Base-by-base conservation (phyloP, 2,113 vertebrate genomes). In the Bettongia penicillata region DNA sequence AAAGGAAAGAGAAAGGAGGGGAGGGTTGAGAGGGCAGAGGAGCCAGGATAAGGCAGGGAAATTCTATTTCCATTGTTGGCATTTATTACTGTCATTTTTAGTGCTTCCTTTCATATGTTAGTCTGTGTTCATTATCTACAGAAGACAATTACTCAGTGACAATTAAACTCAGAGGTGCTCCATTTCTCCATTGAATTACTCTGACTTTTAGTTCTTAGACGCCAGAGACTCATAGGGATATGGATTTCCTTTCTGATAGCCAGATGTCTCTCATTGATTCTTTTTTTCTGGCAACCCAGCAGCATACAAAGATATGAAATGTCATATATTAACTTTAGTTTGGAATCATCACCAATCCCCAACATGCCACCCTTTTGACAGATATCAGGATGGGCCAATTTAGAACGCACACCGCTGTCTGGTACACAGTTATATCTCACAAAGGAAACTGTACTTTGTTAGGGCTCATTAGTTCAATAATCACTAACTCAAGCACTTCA, bases 1-100 rank as follows among this genome's bases (percentile, higher is more conserved):
- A 31, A 61, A 31, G 31, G 31, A 37, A 22, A 19, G 16, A 43
- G 16, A 43, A 43, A 77, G 19, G 6, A 68, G 16, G 6, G 37
- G 25, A 19, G 6, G 1, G 37, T 7, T n/a, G 37, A 19, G 37
- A 77, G 37, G 14, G 68, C 6, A n/a, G 61, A 19, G 61, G 37
- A n/a, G 31, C 1, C 16, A 37, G 10, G 31, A 3, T 11, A 61
- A 12, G 68, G 19, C 6, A 84, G 68, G 19, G 68, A 94, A 95
- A 93, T 98, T 97, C 55, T 94, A 91, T 94, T 97, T 55, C 95
- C n/a, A 1, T 68, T 92, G 28, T 77, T 93, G 91, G 92, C 90
- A 95, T 91, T 95, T 93, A 91, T 95, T 91, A 94, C 24, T 43
- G 61, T 91, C 55, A 97, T 96, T 97, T 98, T 96, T 31, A 68